Conservation (phyloP, 2,113 vertebrate species). For the Elaphurus davidianus region DNA sequence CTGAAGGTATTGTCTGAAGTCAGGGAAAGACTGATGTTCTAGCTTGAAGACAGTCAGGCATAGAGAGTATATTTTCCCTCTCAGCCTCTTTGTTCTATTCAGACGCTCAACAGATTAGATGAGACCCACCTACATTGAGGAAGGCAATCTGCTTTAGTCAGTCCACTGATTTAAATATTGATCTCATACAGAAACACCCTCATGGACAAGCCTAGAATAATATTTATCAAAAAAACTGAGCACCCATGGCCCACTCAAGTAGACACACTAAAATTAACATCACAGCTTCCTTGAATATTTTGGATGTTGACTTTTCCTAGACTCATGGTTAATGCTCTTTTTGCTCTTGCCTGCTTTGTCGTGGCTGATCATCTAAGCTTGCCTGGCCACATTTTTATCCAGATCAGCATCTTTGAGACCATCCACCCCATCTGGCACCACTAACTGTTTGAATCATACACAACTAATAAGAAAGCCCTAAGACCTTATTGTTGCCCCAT, state of each 20-base stretch:
- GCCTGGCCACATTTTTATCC: background rate
- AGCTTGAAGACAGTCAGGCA: background rate
- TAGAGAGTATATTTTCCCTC: background rate
- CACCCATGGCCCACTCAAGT: background rate
- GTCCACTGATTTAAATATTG: background rate
- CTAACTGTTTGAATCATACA: background rate
- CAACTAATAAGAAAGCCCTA: background rate
- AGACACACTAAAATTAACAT: background rate
- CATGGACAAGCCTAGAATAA: background rate
- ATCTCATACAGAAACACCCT: background rate
- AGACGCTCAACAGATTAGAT: background rate
- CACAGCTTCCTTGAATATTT: background rate
- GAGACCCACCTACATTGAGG: background rate
- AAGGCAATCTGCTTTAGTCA: background rate
- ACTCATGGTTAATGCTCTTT: background rate
- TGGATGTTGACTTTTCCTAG: background rate
- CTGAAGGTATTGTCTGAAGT: background rate
- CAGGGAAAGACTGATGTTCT: background rate
- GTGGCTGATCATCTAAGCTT: background rate
- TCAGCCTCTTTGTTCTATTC: background rate
- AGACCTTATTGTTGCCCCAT: background rate
- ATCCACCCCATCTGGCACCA: background rate
- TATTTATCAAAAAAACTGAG: background rate
- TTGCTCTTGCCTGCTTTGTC: background rate
- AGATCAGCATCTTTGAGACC: background rate